phyloP scores from a whole-genome alignment of 1,140 invertebrate species.

The Notospermus geniculatus region DNA sequence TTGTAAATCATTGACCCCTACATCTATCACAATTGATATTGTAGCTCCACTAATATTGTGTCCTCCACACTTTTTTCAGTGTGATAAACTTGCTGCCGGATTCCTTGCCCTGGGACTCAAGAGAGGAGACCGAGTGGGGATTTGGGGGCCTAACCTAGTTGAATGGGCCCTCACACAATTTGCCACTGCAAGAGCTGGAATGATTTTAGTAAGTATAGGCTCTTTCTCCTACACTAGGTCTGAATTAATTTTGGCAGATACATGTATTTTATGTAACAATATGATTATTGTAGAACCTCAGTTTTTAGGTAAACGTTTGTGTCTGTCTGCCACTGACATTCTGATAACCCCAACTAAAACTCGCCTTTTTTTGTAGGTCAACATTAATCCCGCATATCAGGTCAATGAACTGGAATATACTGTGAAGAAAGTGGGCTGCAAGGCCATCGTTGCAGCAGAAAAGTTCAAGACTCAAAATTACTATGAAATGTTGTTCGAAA shows the following conservation, averaged over 20 bases:
- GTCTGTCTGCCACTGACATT: too few species aligned
- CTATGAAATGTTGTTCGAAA: constrained; percentile 64
- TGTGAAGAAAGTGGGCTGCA: constrained; percentile 72
- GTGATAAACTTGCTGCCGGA: constrained; percentile 77
- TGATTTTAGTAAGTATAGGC: constrained; percentile 75
- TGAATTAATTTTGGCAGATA: not conserved
- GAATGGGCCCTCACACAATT: constrained; percentile 80
- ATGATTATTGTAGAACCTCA: not conserved
- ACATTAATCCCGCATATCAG: constrained; percentile 82
- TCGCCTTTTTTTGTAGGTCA: constrained; percentile 61
- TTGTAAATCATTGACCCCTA: not conserved
- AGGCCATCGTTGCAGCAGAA: constrained; percentile 69
- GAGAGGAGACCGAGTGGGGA: constrained; percentile 78
- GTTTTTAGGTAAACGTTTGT: not conserved
- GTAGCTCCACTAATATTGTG: not conserved
- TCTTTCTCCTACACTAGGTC: too few species aligned
- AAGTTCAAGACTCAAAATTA: constrained; percentile 71
- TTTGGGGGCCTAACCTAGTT: constrained; percentile 83
- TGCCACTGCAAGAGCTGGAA: constrained; percentile 76
- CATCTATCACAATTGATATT: not conserved
- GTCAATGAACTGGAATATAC: constrained; percentile 74
- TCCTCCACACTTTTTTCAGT: constrained; percentile 55
- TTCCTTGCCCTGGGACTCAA: constrained; percentile 73
- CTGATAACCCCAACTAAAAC: not conserved
- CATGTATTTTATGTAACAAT: too few species aligned